phyloP scores from a whole-genome alignment of 2,797 vertebrate species.

The Smutsia gigantea region DNA sequence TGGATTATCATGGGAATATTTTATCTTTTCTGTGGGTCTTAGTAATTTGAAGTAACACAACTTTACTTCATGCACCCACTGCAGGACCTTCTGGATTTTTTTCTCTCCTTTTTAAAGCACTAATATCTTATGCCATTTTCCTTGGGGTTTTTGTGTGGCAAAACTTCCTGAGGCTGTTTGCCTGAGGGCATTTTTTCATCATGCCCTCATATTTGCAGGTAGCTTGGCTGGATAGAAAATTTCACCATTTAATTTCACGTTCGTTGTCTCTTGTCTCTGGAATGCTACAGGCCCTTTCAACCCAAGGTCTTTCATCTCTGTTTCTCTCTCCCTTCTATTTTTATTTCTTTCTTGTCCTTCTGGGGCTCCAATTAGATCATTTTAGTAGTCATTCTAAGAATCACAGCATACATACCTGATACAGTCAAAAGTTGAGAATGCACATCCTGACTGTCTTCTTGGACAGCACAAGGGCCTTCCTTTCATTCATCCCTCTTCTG shows the following conservation, averaged over 20 bases:
- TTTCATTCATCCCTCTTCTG: not conserved
- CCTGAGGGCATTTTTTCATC: not conserved
- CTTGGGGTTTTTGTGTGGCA: not conserved
- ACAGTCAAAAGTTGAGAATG: not conserved
- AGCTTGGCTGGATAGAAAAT: not conserved
- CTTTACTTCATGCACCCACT: not conserved
- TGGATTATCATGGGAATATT: not conserved
- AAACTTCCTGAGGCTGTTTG: not conserved
- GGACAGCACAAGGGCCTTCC: not conserved
- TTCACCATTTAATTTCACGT: slow-evolving; percentile 15
- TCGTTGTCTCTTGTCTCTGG: not conserved
- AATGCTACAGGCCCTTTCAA: not conserved
- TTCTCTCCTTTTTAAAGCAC: not conserved
- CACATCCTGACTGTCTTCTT: not conserved
- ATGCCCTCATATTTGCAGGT: not conserved
- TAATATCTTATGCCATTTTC: not conserved
- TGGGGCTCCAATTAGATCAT: not conserved
- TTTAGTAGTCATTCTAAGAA: not conserved
- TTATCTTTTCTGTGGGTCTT: not conserved
- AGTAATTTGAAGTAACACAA: not conserved
- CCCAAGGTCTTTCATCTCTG: not conserved
- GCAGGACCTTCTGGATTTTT: not conserved
- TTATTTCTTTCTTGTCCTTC: not conserved
- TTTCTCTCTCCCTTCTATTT: not conserved
- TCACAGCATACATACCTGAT: not conserved